Conservation (phyloP, 2,888 invertebrate genomes). For the Hirudinaria manillensis region DNA sequence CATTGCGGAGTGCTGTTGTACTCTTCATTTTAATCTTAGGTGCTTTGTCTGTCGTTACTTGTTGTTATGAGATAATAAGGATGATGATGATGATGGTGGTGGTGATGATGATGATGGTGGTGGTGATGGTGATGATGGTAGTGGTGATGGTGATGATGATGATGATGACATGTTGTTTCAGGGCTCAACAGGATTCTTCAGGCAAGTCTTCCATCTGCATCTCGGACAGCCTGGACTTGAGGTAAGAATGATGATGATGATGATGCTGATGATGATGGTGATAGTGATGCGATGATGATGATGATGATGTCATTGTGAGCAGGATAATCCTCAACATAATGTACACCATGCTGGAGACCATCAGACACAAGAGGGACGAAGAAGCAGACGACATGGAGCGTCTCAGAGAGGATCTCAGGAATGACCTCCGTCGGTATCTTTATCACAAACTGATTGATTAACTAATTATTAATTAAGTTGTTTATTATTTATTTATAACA, state of each 20-base stretch:
- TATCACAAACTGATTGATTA: not conserved
- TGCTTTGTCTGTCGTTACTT: too few relatives aligned
- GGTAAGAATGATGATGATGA: conserved; percentile 52
- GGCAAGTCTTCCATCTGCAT: conserved; percentile 68
- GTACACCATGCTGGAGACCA: conserved; percentile 89
- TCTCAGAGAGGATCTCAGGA: conserved; percentile 60
- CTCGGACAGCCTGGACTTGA: conserved; percentile 82
- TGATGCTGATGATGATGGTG: too few relatives aligned
- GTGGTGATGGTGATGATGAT: too few relatives aligned
- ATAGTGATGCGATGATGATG: not conserved
- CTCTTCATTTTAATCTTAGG: too few relatives aligned
- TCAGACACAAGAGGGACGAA: conserved; percentile 55
- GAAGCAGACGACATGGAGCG: conserved; percentile 48
- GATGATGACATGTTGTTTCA: too few relatives aligned
- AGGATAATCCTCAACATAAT: conserved; percentile 80
- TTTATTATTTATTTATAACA: not conserved
- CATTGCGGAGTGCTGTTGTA: too few relatives aligned
- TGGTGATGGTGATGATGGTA: too few relatives aligned
- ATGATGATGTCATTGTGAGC: conserved; percentile 1
- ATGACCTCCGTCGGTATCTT: conserved; percentile 58
- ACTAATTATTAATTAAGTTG: not conserved
- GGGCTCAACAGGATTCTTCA: not conserved
- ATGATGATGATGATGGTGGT: too few relatives aligned
- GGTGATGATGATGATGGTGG: too few relatives aligned
- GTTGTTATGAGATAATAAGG: too few relatives aligned